Evolutionary conservation across 1,140 invertebrate genomes (phyloP), one percentile per base, ranked within the genome.

Genomic region (Bombus affinis): DNA sequence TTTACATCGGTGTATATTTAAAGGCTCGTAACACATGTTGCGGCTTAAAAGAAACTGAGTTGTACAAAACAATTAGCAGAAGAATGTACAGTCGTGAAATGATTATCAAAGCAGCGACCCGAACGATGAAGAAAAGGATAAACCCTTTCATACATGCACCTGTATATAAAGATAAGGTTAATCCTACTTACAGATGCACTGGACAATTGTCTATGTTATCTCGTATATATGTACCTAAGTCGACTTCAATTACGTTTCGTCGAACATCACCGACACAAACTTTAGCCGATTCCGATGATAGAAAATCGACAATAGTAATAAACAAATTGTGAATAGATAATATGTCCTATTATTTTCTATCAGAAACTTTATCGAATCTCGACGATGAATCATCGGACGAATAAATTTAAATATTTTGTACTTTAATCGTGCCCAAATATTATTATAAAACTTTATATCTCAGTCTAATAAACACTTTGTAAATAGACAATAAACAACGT

Each of bases 1-100:
- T 97, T 42, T 95, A 94, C 59, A 91, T 96, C 32, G 96, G 95
- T 28, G 88, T 96, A 22, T 95, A 95, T 91, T 88, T 97, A 57
- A 97, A 96, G 93, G 93, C 92, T 25, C 92, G 95, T 75, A 96
- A 96, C 92, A 53, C 81, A 74, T 10, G 91, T 88, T 22, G 59
- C 92, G 15, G 59, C 77, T 3, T 71, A 72, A 83, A 91, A 25
- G 89, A 93, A 28, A 68, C 92, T 37, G 42, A 86, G 3, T 75
- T 93, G 25, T 96, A 96, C 88, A 80, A 92, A 66, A 91, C 93
- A 86, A 93, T 92, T 13, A 90, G 92, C 18, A 89, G 92, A 39
- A 85, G 92, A 18, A 96, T 95, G 85, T 92, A 95, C 80, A 88
- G 92, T 37, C 91, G 94, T 79, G 94, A 94, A 65, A 92, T 92